Evolutionary conservation across 2,113 vertebrate genomes (phyloP), one percentile per base, ranked within the genome.

Genomic region (Mormyrus iriodes): DNA sequence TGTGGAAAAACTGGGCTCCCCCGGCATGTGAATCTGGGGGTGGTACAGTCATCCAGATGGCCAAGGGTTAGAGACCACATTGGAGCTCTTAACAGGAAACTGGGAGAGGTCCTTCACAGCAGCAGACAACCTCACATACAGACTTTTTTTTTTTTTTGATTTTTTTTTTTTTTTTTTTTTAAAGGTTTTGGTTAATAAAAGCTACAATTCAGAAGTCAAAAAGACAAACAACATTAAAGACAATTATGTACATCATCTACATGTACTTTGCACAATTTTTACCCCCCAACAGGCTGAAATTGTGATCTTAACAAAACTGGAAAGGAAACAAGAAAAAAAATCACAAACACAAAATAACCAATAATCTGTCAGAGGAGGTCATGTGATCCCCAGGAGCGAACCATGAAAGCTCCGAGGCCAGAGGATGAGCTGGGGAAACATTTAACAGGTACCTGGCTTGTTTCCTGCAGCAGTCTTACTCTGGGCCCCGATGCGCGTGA

Each of bases 181-280:
- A 91, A 90, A 17, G 49, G 51, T 87, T 87, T 87, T 42, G n/a
- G 31, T 87, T 61, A 85, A 85, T 76, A 85, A 85, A 85, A 85
- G 44, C n/a, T 85, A 85, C 44, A 65, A 93, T 94, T 95, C 90
- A 86, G 91, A 94, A 93, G 92, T 95, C 95, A 95, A 94, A 51
- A 76, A 92, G 93, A 92, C 94, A 93, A 91, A 93, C 92, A 90
- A 93, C 93, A 94, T 93, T 94, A 92, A 94, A 95, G 93, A 90
- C 93, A 91, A 89, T 94, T 96, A 95, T 95, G 93, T 94, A 96
- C 95, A 96, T 93, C 87, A 93, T 95, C 90, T 90, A 92, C 94
- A 86, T 24, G 94, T 94, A 95, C 93, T 95, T 94, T 95, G 95
- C 94, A 90, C 2, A 44, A 90, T 90, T 94, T 91, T 88, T 51